phyloP scores from a whole-genome alignment of 2,797 vertebrate genomes.

The Cryptoblepharus egeriae region DNA sequence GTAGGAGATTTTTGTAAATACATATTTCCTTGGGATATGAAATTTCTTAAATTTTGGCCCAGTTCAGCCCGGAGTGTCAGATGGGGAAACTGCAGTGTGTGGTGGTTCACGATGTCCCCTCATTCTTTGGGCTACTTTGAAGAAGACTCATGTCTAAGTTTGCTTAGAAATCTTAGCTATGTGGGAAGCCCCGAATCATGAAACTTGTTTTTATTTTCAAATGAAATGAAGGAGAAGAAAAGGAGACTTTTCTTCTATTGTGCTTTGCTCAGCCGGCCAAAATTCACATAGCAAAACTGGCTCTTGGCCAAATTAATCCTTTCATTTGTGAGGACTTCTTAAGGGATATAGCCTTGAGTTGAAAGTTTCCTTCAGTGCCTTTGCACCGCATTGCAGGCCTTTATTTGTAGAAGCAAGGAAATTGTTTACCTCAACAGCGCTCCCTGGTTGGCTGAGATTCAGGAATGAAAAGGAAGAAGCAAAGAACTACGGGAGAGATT shows the following conservation, averaged over 20 bases:
- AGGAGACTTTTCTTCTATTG: background rate
- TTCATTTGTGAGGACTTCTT: conserved; percentile 5
- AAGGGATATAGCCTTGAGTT: background rate
- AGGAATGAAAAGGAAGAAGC: background rate
- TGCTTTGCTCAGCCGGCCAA: conserved; percentile 29
- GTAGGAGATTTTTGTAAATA: background rate
- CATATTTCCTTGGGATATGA: background rate
- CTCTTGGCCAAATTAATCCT: background rate
- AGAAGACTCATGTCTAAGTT: conserved; percentile 29
- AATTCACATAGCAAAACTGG: background rate
- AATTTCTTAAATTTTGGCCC: conserved; percentile 1
- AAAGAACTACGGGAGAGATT: conserved; percentile 4
- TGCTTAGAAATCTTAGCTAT: conserved; percentile 14
- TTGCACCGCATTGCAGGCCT: background rate
- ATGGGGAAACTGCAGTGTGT: background rate
- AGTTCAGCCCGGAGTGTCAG: background rate
- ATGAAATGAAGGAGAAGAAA: background rate
- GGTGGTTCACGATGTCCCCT: background rate
- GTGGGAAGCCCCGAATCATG: conserved; percentile 23
- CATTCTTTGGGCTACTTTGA: background rate
- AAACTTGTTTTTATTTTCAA: conserved; percentile 1
- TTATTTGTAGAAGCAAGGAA: conserved; percentile 39
- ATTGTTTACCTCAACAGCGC: background rate
- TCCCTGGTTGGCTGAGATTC: conserved; percentile 1
- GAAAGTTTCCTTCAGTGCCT: background rate